These are phyloP conservation scores for Microctonus brassicae DNA, from an alignment of 2,888 invertebrate species.

Conservation along the genomic window DNA sequence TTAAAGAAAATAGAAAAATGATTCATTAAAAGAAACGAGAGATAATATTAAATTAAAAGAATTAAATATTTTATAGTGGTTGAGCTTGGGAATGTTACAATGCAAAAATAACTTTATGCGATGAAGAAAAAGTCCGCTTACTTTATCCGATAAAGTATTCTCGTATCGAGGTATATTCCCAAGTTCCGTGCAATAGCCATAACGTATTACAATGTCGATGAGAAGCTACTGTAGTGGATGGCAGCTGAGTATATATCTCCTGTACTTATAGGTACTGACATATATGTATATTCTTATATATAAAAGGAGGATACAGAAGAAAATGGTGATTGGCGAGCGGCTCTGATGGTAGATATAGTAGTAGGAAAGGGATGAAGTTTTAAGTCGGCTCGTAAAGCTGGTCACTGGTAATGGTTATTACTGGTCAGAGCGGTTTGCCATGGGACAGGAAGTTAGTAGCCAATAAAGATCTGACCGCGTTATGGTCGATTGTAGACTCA, in stretches of 20 bases:
- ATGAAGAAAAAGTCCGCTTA: not conserved
- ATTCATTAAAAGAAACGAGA: not conserved
- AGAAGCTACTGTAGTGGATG: not conserved
- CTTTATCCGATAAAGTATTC: not conserved
- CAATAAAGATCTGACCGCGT: constrained; percentile 58
- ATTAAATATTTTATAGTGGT: not conserved
- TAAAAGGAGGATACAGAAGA: constrained; percentile 2
- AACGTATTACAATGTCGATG: constrained; percentile 33
- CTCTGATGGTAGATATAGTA: not conserved
- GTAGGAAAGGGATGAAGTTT: constrained; percentile 48
- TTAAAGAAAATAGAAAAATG: too few species aligned
- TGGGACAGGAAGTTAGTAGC: constrained; percentile 56
- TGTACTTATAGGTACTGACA: too few species aligned
- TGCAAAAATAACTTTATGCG: not conserved
- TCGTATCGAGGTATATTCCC: not conserved
- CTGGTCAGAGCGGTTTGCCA: constrained; percentile 49
- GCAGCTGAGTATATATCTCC: not conserved
- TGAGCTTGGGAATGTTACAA: not conserved
- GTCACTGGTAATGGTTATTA: constrained; percentile 59
- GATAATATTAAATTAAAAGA: not conserved
- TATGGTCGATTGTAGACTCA: constrained; percentile 51
- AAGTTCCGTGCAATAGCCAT: not conserved
- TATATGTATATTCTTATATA: not conserved
- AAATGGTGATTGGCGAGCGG: constrained; percentile 41
- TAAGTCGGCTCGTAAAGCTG: constrained; percentile 56